Evolutionary conservation across 2,888 invertebrate species (phyloP).

Genomic region (Cremastinae sp.): DNA sequence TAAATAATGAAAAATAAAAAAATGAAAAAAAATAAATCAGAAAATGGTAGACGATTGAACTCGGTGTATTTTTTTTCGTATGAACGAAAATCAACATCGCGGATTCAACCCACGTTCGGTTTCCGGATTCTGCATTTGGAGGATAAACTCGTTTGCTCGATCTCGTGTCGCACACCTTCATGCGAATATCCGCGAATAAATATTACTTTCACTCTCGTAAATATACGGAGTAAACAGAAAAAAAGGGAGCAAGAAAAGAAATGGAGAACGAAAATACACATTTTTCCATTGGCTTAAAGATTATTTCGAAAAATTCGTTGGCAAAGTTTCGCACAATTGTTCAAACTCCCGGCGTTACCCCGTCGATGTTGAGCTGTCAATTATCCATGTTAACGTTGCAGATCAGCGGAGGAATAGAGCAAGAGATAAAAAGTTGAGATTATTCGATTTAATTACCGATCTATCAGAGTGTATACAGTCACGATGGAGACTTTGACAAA

Average conservation of each 20-base stretch:
- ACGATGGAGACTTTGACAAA: conserved; percentile 59
- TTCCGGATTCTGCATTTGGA: conserved; percentile 39
- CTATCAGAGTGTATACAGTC: conserved; percentile 39
- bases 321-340: conserved; percentile 4
- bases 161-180: conserved; percentile 19
- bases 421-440: conserved; percentile 4
- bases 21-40: too few relatives aligned
- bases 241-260: neutral
- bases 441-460: conserved; percentile 54
- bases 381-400: conserved; percentile 30
- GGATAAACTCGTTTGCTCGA: conserved; percentile 35
- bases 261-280: neutral
- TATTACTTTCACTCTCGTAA: conserved; percentile 52
- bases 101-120: conserved; percentile 37
- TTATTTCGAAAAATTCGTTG: neutral
- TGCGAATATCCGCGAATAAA: conserved; percentile 24
- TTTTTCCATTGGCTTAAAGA: neutral
- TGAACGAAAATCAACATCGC: conserved; percentile 6
- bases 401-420: neutral
- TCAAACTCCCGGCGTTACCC: conserved; percentile 1
- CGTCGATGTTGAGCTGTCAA: conserved; percentile 29
- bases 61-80: too few relatives aligned
- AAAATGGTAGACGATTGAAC: too few relatives aligned
- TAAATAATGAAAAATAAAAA: too few relatives aligned
- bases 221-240: neutral